Base-by-base conservation (phyloP, 2,888 invertebrate genomes). In the Aleiodes alternator region DNA sequence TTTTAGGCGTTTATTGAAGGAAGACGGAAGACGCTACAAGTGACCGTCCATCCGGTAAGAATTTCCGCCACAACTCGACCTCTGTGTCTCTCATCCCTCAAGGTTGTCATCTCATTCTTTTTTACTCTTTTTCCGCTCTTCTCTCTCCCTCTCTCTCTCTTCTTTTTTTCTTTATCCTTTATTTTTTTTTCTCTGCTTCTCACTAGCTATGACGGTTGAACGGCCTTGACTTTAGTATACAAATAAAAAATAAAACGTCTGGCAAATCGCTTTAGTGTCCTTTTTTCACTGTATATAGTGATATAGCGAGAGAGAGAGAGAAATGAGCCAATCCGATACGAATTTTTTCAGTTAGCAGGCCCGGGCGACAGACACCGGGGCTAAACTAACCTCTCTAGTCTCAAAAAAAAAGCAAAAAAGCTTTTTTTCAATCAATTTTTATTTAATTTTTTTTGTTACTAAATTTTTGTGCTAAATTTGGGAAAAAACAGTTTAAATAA, bases 171-270 rank as follows among this genome's bases (percentile, higher is more conserved):
- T 23, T 23, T 23, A 23, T 23, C 23, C 23, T 69, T 71, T 74
- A 69, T 68, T 77, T 34, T 75, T 53, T 55, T 69, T 69, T 51
- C 71, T 70, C 70, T 31, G 14, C 64, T 29, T 23, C 48, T 75
- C 68, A 53, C 48, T 64, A n/a, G 57, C 68, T 29, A 70, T 74
- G 68, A 76, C 75, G 69, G 80, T 84, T 80, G 80, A 79, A 82
- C 82, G 85, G 82, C 86, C 86, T 86, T 86, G 86, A 86, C 85
- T 86, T 84, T 83, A 82, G 75, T 69, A 71, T 69, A 71, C 76
- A 77, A 76, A 80, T 77, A 79, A 78, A 80, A 77, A 76, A 80
- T 77, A 79, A 78, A 80, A 71, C 48, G 64, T 73, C 72, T 69
- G 68, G 56, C 51, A 64, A 66, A 56, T 72, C 14, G 38, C 64